A percentile compares a stretch with the other conserved stretches of the same genome.
Conservation (phyloP, 2,797 vertebrate species). For the Phoeniculus purpureus region DNA sequence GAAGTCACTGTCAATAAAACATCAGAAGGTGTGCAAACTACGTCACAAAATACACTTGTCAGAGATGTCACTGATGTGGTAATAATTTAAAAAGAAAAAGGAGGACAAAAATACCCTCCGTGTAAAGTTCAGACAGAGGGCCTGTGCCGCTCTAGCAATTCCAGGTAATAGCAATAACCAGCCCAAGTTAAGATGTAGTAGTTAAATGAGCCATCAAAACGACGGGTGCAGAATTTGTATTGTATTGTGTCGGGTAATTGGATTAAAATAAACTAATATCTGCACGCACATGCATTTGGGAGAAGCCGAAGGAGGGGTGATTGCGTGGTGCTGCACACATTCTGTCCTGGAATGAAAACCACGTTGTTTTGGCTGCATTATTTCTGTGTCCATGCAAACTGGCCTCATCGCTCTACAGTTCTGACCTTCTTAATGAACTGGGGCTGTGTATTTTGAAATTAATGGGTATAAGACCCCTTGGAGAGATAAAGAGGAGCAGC, state of each 20-base stretch:
- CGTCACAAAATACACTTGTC: not conserved
- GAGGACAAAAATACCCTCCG: not conserved
- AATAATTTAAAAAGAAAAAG: not conserved
- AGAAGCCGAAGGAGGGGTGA: slow-evolving; percentile 70
- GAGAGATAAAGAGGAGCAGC: slow-evolving; percentile 29
- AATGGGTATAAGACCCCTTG: slow-evolving; percentile 31
- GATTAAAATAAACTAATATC: slow-evolving; percentile 72
- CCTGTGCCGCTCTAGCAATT: slow-evolving; percentile 63
- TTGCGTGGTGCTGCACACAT: slow-evolving; percentile 51
- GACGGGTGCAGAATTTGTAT: slow-evolving; percentile 45
- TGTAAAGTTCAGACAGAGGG: slow-evolving; percentile 14
- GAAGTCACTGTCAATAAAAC: not conserved
- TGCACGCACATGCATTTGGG: slow-evolving; percentile 51
- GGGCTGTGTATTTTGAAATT: slow-evolving; percentile 60
- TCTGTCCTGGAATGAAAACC: slow-evolving; percentile 70
- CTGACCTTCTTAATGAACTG: slow-evolving; percentile 30
- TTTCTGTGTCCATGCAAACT: slow-evolving; percentile 68
- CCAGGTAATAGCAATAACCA: slow-evolving; percentile 48
- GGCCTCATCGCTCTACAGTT: slow-evolving; percentile 39
- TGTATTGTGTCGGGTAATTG: slow-evolving; percentile 62
- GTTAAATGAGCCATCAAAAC: slow-evolving; percentile 65
- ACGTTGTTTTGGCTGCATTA: slow-evolving; percentile 71
- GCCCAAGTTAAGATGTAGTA: slow-evolving; percentile 39
- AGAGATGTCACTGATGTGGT: not conserved
- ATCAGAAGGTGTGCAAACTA: not conserved